Conservation (phyloP, 1,140 invertebrate species). For the Lordiphosa collinella region DNA sequence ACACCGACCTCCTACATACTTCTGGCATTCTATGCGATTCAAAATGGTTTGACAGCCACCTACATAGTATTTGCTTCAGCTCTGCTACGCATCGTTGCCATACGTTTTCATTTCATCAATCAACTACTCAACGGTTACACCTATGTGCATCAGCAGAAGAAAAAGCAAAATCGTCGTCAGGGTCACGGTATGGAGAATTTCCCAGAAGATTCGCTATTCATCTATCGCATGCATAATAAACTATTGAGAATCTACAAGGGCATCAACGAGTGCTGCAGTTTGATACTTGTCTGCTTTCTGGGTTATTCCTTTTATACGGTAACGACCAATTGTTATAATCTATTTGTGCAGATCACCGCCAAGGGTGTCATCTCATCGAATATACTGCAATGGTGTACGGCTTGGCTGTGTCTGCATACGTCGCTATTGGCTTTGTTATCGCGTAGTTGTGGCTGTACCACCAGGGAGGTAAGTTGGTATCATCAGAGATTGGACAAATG, state of each 20-base stretch:
- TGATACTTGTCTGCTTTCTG: slow-evolving; percentile 70
- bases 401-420: slow-evolving; percentile 60
- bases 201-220: slow-evolving; percentile 67
- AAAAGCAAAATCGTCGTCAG: slow-evolving; percentile 4
- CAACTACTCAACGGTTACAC: slow-evolving; percentile 55
- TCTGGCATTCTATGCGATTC: slow-evolving; percentile 61
- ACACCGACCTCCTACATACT: slow-evolving; percentile 62
- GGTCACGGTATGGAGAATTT: slow-evolving; percentile 50
- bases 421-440: slow-evolving; percentile 59
- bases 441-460: slow-evolving; percentile 60
- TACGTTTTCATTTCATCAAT: slow-evolving; percentile 65
- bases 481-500: slow-evolving; percentile 9
- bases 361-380: slow-evolving; percentile 48
- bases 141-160: slow-evolving; percentile 45
- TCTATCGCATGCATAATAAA: slow-evolving; percentile 73
- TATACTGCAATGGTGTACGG: slow-evolving; percentile 65
- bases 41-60: slow-evolving; percentile 62
- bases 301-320: slow-evolving; percentile 78
- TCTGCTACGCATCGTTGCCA: slow-evolving; percentile 56
- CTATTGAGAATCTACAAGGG: slow-evolving; percentile 65
- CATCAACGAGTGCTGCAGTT: slow-evolving; percentile 71
- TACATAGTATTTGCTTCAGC: slow-evolving; percentile 69
- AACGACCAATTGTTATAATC: slow-evolving; percentile 74
- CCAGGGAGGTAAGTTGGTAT: slow-evolving; percentile 47
- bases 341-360: slow-evolving; percentile 73